Conservation (phyloP, 2,888 invertebrate species). For the Copidosoma aretas region DNA sequence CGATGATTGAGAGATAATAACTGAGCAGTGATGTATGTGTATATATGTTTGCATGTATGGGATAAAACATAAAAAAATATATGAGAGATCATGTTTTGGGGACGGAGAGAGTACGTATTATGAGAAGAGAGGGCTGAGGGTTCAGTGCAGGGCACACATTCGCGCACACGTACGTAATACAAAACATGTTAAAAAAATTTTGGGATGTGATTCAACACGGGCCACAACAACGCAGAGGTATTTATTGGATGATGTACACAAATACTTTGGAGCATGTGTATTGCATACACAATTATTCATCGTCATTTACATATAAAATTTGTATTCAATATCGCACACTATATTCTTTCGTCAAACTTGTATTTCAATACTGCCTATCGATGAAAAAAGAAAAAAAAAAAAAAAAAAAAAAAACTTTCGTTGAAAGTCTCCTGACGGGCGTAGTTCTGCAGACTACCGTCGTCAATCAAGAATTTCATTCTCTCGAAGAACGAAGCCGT, state of each 20-base stretch:
- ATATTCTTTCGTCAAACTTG: slow-evolving; percentile 14
- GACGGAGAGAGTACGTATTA: slow-evolving; percentile 29
- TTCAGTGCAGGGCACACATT: slow-evolving; percentile 59
- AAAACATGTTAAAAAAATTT: slow-evolving; percentile 61
- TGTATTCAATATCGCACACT: slow-evolving; percentile 7
- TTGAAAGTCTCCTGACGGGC: slow-evolving; percentile 95
- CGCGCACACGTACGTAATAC: slow-evolving; percentile 61
- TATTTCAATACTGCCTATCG: slow-evolving; percentile 10
- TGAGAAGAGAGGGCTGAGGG: slow-evolving; percentile 6
- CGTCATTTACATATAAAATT: slow-evolving; percentile 2
- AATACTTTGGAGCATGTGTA: no score
- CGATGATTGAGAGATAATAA: slow-evolving; percentile 15
- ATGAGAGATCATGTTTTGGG: slow-evolving; percentile 38
- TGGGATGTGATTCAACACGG: slow-evolving; percentile 72
- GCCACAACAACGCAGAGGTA: slow-evolving; percentile 79
- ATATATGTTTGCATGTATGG: neutral
- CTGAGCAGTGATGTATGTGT: slow-evolving; percentile 30
- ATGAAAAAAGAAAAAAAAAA: slow-evolving; percentile 9
- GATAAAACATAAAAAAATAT: slow-evolving; percentile 47
- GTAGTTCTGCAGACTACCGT: slow-evolving; percentile 97
- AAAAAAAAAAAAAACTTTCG: slow-evolving; percentile 69
- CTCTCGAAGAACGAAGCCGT: slow-evolving; percentile 98
- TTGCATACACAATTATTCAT: slow-evolving; percentile 24
- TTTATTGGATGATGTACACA: neutral
- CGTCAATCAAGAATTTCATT: slow-evolving; percentile 98